Conservation (phyloP, 2,888 invertebrate genomes). For the Drosophila quinaria region DNA sequence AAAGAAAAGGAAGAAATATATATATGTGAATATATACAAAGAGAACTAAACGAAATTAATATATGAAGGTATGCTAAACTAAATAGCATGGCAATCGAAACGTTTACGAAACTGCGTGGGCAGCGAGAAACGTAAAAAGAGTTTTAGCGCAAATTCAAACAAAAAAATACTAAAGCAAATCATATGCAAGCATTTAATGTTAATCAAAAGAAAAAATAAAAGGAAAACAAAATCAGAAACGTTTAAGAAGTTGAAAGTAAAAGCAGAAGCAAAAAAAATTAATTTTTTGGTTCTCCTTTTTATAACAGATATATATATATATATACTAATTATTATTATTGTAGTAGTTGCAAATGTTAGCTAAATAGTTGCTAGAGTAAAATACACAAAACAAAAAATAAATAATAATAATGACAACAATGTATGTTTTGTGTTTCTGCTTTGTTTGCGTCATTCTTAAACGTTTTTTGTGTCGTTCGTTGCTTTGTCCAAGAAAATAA, state of each 20-base stretch:
- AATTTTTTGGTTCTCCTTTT: constrained; percentile 15
- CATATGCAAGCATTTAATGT: constrained; percentile 56
- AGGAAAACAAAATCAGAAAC: constrained; percentile 15
- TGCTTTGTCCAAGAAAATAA: constrained; percentile 19
- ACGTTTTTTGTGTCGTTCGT: constrained; percentile 32
- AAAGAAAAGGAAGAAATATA: constrained; percentile 4
- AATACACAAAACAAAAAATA: constrained; percentile 9
- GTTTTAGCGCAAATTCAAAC: constrained; percentile 52
- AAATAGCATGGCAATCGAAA: constrained; percentile 15
- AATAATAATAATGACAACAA: not conserved
- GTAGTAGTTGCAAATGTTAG: constrained; percentile 53
- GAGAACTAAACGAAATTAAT: constrained; percentile 7
- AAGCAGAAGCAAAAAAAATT: not conserved
- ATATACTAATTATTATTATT: constrained; percentile 30
- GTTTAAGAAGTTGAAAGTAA: constrained; percentile 21
- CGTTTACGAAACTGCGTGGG: constrained; percentile 33
- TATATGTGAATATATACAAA: constrained; percentile 3
- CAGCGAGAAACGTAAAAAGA: constrained; percentile 18
- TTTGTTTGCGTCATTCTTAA: constrained; percentile 48
- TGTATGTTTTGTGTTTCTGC: constrained; percentile 30
- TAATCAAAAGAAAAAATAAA: constrained; percentile 15
- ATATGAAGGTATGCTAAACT: constrained; percentile 5
- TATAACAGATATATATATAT: constrained; percentile 7
- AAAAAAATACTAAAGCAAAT: not conserved
- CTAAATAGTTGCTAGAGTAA: constrained; percentile 45